These are phyloP conservation scores for Caenorhabditis macrosperma DNA, from an alignment of 2,888 invertebrate genomes.

Conservation along the genomic window DNA sequence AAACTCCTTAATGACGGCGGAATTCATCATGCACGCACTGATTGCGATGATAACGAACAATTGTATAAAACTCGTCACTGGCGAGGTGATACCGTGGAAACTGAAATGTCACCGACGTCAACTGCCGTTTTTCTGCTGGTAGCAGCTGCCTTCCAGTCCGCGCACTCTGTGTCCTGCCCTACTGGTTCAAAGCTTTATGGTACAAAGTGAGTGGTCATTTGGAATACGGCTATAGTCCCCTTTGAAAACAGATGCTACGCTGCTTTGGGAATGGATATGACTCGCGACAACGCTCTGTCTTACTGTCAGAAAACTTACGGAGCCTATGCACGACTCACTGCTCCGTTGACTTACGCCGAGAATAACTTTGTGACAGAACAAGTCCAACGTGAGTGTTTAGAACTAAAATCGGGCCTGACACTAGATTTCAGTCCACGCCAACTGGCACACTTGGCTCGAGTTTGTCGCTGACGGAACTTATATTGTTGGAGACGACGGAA, in stretches of 20 bases:
- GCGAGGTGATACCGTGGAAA: conserved; percentile 20
- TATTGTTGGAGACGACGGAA: conserved; percentile 47
- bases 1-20: conserved; percentile 49
- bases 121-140: conserved; percentile 13
- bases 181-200: conserved; percentile 40
- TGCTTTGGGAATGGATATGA: conserved; percentile 47
- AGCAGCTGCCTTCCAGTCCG: conserved; percentile 13
- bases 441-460: conserved; percentile 53
- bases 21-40: conserved; percentile 34
- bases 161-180: conserved; percentile 10
- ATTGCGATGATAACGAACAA: conserved; percentile 18
- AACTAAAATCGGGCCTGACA: not conserved
- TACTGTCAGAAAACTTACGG: conserved; percentile 49
- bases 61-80: conserved; percentile 27
- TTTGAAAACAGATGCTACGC: conserved; percentile 61
- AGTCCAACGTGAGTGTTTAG: conserved; percentile 38
- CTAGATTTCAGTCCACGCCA: conserved; percentile 31
- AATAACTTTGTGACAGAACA: conserved; percentile 46
- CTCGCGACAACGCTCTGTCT: conserved; percentile 33
- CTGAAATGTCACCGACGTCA: conserved; percentile 41
- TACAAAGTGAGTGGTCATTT: conserved; percentile 45
- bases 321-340: conserved; percentile 30
- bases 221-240: too few relatives aligned
- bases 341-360: conserved; percentile 28
- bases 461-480: conserved; percentile 53